Evolutionary conservation across 2,888 invertebrate species (phyloP).

Genomic region (Eugnorisma glareosa): DNA sequence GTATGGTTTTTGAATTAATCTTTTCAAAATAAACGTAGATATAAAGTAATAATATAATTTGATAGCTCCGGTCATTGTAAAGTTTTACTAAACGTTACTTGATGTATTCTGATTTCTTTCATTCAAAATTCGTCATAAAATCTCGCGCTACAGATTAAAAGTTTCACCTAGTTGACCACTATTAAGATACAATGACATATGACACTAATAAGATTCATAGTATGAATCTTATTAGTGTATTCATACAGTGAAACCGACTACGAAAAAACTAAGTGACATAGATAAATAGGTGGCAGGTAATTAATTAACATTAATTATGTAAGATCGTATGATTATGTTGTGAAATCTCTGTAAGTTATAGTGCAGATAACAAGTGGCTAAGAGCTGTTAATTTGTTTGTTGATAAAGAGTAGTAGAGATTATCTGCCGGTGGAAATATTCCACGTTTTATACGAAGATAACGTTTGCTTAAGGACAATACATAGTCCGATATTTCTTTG

Average conservation of each 20-base stretch:
- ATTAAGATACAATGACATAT: too few relatives aligned
- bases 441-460: conserved; percentile 64
- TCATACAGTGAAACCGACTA: background rate
- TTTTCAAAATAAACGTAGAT: background rate
- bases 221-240: too few relatives aligned
- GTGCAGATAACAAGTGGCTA: conserved; percentile 74
- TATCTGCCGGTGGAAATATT: conserved; percentile 84
- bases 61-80: too few relatives aligned
- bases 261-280: conserved; percentile 6
- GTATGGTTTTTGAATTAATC: background rate
- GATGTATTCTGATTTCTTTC: background rate
- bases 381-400: conserved; percentile 81
- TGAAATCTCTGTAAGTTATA: conserved; percentile 56
- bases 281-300: conserved; percentile 44
- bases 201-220: too few relatives aligned
- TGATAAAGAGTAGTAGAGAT: conserved; percentile 86
- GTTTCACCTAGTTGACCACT: background rate
- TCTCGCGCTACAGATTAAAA: background rate
- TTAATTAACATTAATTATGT: conserved; percentile 44
- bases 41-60: background rate
- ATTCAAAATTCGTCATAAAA: background rate
- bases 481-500: background rate
- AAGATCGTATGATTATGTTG: conserved; percentile 52
- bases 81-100: background rate
- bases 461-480: conserved; percentile 41